A percentile compares a stretch with the other conserved stretches of the same genome.
These are phyloP conservation scores for Lasioglossum figueresi DNA, from an alignment of 2,888 invertebrate species.

Conservation along the genomic window DNA sequence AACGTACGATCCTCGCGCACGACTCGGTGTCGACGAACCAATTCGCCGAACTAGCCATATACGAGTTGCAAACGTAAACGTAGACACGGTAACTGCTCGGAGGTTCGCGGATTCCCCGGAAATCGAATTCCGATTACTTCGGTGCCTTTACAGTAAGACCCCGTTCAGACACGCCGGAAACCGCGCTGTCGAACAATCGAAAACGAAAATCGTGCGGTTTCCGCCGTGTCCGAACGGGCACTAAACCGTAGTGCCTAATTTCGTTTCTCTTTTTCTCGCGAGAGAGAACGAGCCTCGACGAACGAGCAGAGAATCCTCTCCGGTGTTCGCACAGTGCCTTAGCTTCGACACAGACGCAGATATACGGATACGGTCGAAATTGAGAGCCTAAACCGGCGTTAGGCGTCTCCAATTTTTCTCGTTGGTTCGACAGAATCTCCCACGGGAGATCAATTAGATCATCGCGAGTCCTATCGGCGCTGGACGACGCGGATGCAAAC, in stretches of 20 bases:
- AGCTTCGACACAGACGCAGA: constrained; percentile 33
- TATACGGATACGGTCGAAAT: constrained; percentile 67
- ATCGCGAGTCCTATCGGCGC: constrained; percentile 17
- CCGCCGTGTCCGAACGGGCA: too few species aligned
- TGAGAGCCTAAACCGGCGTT: constrained; percentile 77
- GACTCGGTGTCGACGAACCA: constrained; percentile 25
- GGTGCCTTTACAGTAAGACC: constrained; percentile 69
- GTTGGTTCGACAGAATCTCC: constrained; percentile 48
- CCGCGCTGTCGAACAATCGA: too few species aligned
- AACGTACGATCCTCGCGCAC: background rate
- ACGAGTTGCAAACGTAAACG: background rate
- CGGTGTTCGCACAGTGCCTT: constrained; percentile 64
- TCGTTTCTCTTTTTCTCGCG: constrained; percentile 26
- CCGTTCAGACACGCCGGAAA: too few species aligned
- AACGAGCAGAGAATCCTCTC: constrained; percentile 40
- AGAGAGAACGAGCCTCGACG: constrained; percentile 27
- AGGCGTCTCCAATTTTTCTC: constrained; percentile 76
- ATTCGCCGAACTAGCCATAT: constrained; percentile 47
- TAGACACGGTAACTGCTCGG: background rate
- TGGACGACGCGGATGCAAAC: constrained; percentile 14
- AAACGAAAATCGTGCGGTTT: too few species aligned
- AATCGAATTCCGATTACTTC: constrained; percentile 56
- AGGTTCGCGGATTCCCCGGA: constrained; percentile 37
- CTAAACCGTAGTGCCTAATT: constrained; percentile 54
- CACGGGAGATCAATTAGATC: constrained; percentile 23